Evolutionary conservation across 2,797 vertebrate genomes (phyloP), one percentile per base, ranked within the genome.

Genomic region (Kryptopterus vitreolus): DNA sequence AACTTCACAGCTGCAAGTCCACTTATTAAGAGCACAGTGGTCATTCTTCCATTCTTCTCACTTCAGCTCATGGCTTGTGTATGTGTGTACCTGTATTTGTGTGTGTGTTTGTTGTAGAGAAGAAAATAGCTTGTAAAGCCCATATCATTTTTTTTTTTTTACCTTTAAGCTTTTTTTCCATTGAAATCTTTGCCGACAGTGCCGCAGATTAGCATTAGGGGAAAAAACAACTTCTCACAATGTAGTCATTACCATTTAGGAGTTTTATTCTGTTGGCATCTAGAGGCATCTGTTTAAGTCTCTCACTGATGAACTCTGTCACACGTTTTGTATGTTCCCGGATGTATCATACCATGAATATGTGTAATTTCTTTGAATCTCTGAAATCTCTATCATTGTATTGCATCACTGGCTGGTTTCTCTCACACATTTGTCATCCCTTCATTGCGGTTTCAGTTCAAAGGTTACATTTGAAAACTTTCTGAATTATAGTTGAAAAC

Each of bases 1-100:
- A 79, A 65, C 73, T 72, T 83, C 78, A 77, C 75, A 76, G 79
- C 52, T 65, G 57, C 81, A 75, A 76, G 29, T n/a, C 63, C 68
- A 71, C 76, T 81, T 85, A 87, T 86, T 85, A 84, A 76, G 62
- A 76, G 73, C 83, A 76, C 84, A 84, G 76, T 84, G 80, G 82
- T 84, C 79, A 83, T 69, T 86, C 83, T 75, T 77, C 65, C 5
- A 84, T 82, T 24, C 83, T 78, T 77, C 81, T 52, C 63, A 71
- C 62, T 66, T 79, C 24, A 33, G 77, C 69, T 55, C 46, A 48
- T 66, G 61, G 46, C 43, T 1, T 24, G n/a, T 66, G 48, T 43
- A 10, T 52, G 55, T 46, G 35, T 58, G 59, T 62, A 29, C 33
- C 13, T 62, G 59, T 61, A 29, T 61, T 13, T 61, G 59, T 58